Base-by-base conservation (phyloP, 1,140 invertebrate species). In the Cecropterus lyciades region DNA sequence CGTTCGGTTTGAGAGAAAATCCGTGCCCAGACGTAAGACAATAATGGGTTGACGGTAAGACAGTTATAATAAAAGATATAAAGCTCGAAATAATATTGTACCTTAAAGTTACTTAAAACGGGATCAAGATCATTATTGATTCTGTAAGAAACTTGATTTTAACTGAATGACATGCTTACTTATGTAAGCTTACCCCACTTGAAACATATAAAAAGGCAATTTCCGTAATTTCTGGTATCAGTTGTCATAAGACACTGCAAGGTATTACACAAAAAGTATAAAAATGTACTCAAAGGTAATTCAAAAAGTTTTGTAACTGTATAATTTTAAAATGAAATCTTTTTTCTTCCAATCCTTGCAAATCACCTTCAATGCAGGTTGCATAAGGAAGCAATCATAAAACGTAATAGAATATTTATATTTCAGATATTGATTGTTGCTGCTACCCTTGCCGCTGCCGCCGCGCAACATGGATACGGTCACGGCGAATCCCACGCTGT, bases 391-490 rank as follows among this genome's bases (percentile, higher is more conserved):
- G n/a, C n/a, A n/a, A n/a, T n/a, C n/a, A 53, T 16, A 3, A 33
- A n/a, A n/a, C 10, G 10, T 33, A 24, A 5, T 24, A 24, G 5
- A 24, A 24, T 24, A 37, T 7, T 33, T 24, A 27, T 20, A 9
- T 30, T 56, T 20, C 43, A 65, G 63, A 30, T 65, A n/a, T 2
- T 65, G 3, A 1, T 65, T 7, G 4, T 56, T 9, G 52, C 49
- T 33, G 51, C 51, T n/a, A 33, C 42, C 14, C 7, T 65, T 1
- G 63, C 63, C n/a, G 43, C 48, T 17, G 63, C 52, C 43, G 8
- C 43, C 2, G 62, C 70, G 14, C 70, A 72, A 65, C 63, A 78
- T 0, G 65, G 63, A 0, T 60, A 70, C n/a, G 73, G 65, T 5
- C 57, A 70, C 55, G 53, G n/a, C n/a, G n/a, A n/a, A n/a, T n/a